Conservation (phyloP, 2,113 vertebrate species). For the Corythornis cristatus region DNA sequence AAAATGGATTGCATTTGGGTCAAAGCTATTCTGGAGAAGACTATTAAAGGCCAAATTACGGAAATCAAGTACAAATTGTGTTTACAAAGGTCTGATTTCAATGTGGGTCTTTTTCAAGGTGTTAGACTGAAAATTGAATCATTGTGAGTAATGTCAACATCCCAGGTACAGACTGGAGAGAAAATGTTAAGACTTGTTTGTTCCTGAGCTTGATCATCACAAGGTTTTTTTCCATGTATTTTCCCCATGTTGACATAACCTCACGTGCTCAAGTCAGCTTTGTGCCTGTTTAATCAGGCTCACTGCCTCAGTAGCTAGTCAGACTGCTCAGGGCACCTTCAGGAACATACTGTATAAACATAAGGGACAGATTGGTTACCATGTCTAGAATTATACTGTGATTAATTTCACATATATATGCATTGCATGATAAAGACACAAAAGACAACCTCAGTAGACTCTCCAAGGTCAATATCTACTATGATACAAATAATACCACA, state of each 20-base stretch:
- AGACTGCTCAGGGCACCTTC: background rate
- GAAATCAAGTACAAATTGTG: background rate
- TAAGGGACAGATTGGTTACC: background rate
- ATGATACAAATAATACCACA: background rate
- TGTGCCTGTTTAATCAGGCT: background rate
- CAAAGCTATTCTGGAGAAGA: background rate
- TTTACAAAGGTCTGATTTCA: background rate
- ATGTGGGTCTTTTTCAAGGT: background rate
- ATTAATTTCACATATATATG: background rate
- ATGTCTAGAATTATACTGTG: background rate
- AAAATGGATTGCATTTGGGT: background rate
- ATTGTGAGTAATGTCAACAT: background rate
- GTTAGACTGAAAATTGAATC: background rate
- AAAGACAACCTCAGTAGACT: background rate
- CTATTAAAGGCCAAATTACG: background rate
- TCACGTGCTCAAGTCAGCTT: background rate
- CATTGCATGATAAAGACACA: background rate
- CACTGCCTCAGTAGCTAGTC: background rate
- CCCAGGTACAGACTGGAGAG: background rate
- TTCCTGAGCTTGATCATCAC: background rate
- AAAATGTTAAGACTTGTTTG: background rate
- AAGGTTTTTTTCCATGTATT: background rate
- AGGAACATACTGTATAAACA: background rate
- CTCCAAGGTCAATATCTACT: background rate
- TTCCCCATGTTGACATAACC: background rate